Base-by-base conservation (phyloP, 2,797 vertebrate species). In the Sebastolobus alascanus region DNA sequence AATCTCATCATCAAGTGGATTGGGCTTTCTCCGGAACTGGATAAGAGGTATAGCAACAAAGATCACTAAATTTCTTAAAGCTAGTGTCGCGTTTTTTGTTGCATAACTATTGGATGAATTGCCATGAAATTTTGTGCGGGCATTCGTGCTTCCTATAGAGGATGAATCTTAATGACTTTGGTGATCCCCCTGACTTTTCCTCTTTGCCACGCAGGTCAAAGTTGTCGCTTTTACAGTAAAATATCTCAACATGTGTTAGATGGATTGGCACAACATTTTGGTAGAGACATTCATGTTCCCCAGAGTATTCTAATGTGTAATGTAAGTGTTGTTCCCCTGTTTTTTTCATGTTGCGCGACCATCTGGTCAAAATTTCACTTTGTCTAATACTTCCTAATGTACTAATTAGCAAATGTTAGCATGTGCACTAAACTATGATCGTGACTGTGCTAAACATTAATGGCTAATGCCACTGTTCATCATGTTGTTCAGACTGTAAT, bases 1-100 rank as follows among this genome's bases (percentile, higher is more conserved):
- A 80, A 29, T 3, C 4, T 77, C 90, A n/a, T 88, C 89, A 8
- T 80, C 90, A 16, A 75, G 84, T 85, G 81, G 68, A 61, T 6
- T 83, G 33, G 59, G 16, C 18, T 77, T 92, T 11, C 50, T 92
- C 0, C 46, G 25, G 3, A 84, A 76, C 31, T 61, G 58, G 38
- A 56, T 74, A 76, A 76, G 82, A 91, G 89, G 91, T 92, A 91
- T 6, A 16, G 31, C 10, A 61, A 37, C 5, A 40, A 68, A 56
- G 25, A 54, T 27, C 52, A 66, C 37, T 69, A 5, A 1, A 38
- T 58, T 61, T 61, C 29, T 18, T 37, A 43, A n/a, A 3, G 5
- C 9, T 9, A 4, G 20, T 38, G 46, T 33, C 20, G 20, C 9
- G 1, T n/a, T 66, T 33, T 50, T 18, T 33, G 29, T 33, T 33